phyloP scores from a whole-genome alignment of 2,888 invertebrate genomes.

The Epistrophe grossulariae region DNA sequence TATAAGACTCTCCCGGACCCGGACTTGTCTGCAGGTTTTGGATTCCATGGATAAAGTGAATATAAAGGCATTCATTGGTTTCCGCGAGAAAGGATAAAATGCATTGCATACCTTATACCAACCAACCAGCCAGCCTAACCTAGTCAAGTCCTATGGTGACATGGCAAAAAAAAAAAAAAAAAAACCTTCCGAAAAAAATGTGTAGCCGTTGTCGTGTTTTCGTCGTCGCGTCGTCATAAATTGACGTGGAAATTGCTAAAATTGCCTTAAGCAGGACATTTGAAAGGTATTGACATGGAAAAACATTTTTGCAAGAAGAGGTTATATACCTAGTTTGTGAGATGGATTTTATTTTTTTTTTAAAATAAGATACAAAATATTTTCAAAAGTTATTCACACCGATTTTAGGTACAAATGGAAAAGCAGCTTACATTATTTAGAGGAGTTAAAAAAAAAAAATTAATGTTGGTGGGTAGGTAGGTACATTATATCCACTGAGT shows the following conservation, averaged over 20 bases:
- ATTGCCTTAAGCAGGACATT: slow-evolving; percentile 38
- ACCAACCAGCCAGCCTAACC: background rate
- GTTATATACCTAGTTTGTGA: too few species aligned
- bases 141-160: slow-evolving; percentile 5
- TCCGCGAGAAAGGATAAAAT: slow-evolving; percentile 56
- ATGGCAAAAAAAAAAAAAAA: slow-evolving; percentile 17
- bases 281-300: slow-evolving; percentile 23
- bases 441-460: background rate
- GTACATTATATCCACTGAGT: too few species aligned
- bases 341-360: background rate
- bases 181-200: background rate
- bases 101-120: slow-evolving; percentile 22
- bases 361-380: background rate
- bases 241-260: slow-evolving; percentile 22
- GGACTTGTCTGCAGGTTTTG: slow-evolving; percentile 22
- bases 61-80: slow-evolving; percentile 67
- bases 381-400: slow-evolving; percentile 15
- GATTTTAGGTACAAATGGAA: background rate
- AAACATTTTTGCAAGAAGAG: background rate
- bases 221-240: background rate
- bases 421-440: background rate
- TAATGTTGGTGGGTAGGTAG: too few species aligned
- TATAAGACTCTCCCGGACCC: slow-evolving; percentile 4
- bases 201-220: background rate
- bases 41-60: slow-evolving; percentile 45